Base-by-base conservation (phyloP, 1,140 invertebrate species). In the Danaus plexippus region DNA sequence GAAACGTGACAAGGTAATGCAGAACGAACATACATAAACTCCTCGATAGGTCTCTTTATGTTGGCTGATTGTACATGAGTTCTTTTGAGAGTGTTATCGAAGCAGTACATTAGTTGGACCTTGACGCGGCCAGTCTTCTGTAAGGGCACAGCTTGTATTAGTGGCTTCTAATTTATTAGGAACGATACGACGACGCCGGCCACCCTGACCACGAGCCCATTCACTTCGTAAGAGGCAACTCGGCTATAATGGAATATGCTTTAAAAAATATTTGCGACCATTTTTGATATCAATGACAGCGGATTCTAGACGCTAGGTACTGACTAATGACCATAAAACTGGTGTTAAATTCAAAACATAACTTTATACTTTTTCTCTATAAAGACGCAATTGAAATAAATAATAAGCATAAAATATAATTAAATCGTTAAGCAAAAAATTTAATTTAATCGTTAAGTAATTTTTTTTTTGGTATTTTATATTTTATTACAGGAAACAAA, bases 71-170 rank as follows among this genome's bases (percentile, higher is more conserved):
- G 66, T 72, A 77, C 75, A 83, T 81, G 74, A 78, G 79, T 80
- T 75, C 63, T 81, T 73, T 84, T 82, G 77, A 81, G 79, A 63
- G 74, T 71, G 75, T 83, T 84, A 86, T 84, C 80, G 65, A 50
- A 64, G 73, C 74, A 76, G 75, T 85, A 82, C 80, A 85, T 85
- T 83, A 85, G 80, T 79, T 73, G 72, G 64, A 68, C 72, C 73
- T 80, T 84, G 79, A 82, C 80, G 78, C 77, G 74, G 70, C 79
- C 80, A 86, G 83, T 86, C 80, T 82, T 82, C 83, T 84, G 82
- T 83, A 80, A 83, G 74, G 79, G 72, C 74, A 79, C 61, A 71
- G 74, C 74, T 81, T 81, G 83, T 84, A 77, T 86, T 82, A 84
- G 80, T 70, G 75, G 80, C 74, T 78, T 64, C 79, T 86, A 86